phyloP scores from a whole-genome alignment of 1,140 invertebrate genomes.

The Drosophila sucinea region DNA sequence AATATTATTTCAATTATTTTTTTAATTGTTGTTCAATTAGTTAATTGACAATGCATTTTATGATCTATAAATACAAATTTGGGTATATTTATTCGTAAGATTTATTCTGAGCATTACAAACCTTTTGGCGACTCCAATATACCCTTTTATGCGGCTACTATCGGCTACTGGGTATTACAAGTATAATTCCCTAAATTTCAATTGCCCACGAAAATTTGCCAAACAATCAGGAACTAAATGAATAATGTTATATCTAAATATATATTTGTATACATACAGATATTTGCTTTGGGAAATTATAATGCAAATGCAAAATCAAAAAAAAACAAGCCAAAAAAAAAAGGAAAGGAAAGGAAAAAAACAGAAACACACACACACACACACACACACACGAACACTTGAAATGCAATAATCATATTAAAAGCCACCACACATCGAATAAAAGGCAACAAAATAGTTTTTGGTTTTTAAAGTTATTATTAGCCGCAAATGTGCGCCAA shows the following conservation, averaged over 20 bases:
- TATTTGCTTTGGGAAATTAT: constrained; percentile 23
- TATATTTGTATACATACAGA: not conserved
- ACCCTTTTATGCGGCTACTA: not conserved
- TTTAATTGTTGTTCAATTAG: too few relatives aligned
- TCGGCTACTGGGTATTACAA: not conserved
- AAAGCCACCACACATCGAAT: constrained; percentile 56
- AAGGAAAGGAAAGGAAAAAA: not conserved
- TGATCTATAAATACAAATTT: too few relatives aligned
- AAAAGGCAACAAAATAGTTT: constrained; percentile 78
- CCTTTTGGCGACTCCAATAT: not conserved
- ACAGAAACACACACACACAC: constrained; percentile 17
- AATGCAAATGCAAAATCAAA: constrained; percentile 44
- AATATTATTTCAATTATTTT: too few relatives aligned
- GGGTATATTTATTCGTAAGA: too few relatives aligned
- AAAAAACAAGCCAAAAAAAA: not conserved
- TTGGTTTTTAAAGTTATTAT: constrained; percentile 81
- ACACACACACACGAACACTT: constrained; percentile 50
- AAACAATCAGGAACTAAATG: constrained; percentile 2
- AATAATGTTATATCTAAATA: not conserved
- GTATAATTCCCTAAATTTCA: constrained; percentile 6
- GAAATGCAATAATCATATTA: constrained; percentile 82
- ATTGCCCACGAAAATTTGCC: constrained; percentile 17
- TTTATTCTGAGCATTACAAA: not conserved
- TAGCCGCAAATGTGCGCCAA: constrained; percentile 78
- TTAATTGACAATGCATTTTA: too few relatives aligned